Base-by-base conservation (phyloP, 2,113 vertebrate genomes). In the Tringa solitaria region DNA sequence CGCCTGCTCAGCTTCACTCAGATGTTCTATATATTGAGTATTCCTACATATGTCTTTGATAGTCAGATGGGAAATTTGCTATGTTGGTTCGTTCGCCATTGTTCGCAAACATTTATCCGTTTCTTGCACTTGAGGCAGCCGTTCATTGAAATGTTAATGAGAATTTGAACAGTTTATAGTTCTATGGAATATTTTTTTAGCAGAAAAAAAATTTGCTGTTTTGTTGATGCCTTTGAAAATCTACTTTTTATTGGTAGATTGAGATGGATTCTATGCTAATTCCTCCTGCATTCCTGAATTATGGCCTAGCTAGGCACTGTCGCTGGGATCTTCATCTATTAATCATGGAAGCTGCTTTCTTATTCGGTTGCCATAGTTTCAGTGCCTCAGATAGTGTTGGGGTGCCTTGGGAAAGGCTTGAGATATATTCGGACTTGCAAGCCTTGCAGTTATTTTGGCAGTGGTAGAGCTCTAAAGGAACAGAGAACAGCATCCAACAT, bases 361-460 rank as follows among this genome's bases (percentile, higher is more conserved):
- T 98, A 98, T 99, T 99, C 99, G 76, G 99, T 99, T 99, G 99
- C 99, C 99, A 99, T 99, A 99, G 99, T 99, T 99, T 99, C 99
- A 98, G 98, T 98, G 99, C 98, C 99, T 98, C 98, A 98, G 99
- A 99, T 98, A 98, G 98, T 98, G 98, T 98, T 98, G 98, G 98
- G 98, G 99, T 99, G 98, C 98, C 98, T 99, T 97, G 98, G 98
- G 98, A 98, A 98, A 98, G 98, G 97, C 97, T 98, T 96, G 94
- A 96, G 91, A 97, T 98, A 96, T 89, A 96, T 97, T 91, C 82
- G 98, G 98, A 98, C 98, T 97, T 97, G 98, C 97, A 98, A 97
- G 94, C 97, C 97, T 98, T 97, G 98, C 97, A 97, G 97, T 97
- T 97, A 97, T 97, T 97, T 98, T 98, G 97, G 97, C 97, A 95